Conservation (phyloP, 2,113 vertebrate genomes). For the Ciconia boyciana region DNA sequence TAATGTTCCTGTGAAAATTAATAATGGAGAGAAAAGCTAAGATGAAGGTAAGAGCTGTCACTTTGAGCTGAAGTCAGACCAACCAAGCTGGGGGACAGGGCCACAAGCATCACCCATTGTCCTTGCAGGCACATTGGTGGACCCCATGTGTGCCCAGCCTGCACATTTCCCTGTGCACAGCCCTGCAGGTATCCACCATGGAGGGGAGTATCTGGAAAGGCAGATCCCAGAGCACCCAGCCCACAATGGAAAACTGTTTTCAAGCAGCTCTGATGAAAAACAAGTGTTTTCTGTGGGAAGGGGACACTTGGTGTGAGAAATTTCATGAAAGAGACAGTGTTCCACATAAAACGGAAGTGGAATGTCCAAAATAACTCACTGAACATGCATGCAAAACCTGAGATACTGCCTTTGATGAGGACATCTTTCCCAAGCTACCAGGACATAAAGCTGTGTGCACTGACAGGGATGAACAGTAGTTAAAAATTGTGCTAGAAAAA, state of each 20-base stretch:
- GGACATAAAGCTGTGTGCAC: background rate
- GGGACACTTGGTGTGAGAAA: background rate
- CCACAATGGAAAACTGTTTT: background rate
- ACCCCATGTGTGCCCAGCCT: rapidly evolving
- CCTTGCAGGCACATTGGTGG: background rate
- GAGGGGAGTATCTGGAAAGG: background rate
- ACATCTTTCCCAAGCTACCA: background rate
- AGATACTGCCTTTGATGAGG: background rate
- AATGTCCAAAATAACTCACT: background rate
- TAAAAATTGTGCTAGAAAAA: background rate
- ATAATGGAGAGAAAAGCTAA: background rate
- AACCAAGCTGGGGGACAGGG: background rate
- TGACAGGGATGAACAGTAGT: background rate
- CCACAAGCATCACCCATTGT: rapidly evolving
- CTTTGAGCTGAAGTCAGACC: background rate
- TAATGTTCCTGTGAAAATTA: background rate
- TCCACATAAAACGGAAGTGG: background rate
- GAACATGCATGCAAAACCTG: background rate
- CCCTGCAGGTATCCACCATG: background rate
- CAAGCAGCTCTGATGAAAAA: background rate
- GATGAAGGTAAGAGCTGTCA: background rate
- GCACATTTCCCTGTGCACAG: background rate
- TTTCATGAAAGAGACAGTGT: background rate
- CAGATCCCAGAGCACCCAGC: background rate
- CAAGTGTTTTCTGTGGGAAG: background rate